Percentiles rank a stretch among this genome's conserved stretches.
phyloP scores from a whole-genome alignment of 2,797 vertebrate genomes.

The Decapterus maruadsi region DNA sequence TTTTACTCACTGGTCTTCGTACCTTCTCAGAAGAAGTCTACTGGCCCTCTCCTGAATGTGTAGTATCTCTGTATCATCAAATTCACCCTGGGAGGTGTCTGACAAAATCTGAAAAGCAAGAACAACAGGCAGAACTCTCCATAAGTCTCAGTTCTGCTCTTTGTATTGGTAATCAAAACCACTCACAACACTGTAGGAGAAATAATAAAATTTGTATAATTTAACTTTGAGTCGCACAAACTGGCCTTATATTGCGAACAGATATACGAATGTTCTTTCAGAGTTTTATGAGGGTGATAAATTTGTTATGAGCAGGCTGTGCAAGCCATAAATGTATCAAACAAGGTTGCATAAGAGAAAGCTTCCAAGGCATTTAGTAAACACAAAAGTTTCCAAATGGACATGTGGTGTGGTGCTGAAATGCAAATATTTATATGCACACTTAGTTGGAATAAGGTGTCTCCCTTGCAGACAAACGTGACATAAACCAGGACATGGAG shows the following conservation, averaged over 20 bases:
- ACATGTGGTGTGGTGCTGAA: constrained; percentile 43
- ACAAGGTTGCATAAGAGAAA: constrained; percentile 35
- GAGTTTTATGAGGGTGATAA: neutral
- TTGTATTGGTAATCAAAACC: neutral
- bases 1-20: constrained; percentile 11
- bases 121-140: neutral
- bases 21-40: constrained; percentile 88
- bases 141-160: neutral
- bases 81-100: constrained; percentile 76
- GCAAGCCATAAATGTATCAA: constrained; percentile 31
- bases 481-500: constrained; percentile 10
- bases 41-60: constrained; percentile 87
- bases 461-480: constrained; percentile 27
- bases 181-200: neutral
- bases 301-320: constrained; percentile 17
- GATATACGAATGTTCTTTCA: neutral
- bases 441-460: constrained; percentile 24
- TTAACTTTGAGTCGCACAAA: neutral
- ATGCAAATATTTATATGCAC: constrained; percentile 67
- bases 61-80: constrained; percentile 84
- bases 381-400: constrained; percentile 50
- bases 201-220: constrained; percentile 10
- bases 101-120: constrained; percentile 70
- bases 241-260: neutral
- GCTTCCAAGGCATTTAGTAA: constrained; percentile 42